Evolutionary conservation across 2,797 vertebrate genomes (phyloP).

Genomic region (Gallinago stenura): DNA sequence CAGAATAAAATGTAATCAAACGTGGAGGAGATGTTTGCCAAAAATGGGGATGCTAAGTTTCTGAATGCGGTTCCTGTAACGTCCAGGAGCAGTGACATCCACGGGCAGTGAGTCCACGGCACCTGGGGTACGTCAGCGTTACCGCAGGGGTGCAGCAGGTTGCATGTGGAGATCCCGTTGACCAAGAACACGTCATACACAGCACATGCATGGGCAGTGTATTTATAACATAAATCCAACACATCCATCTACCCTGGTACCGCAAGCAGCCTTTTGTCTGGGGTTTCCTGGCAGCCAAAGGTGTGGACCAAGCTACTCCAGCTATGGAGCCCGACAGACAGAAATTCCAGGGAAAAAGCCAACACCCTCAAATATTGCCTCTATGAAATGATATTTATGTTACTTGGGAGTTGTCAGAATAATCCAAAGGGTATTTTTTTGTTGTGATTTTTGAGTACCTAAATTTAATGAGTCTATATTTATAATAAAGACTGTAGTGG

Average conservation of each 20-base stretch:
- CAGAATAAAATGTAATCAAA: not conserved
- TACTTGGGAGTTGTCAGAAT: not conserved
- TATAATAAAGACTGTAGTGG: not conserved
- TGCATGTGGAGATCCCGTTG: not conserved
- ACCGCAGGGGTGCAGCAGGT: not conserved
- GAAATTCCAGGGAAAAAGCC: not conserved
- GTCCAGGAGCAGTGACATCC: not conserved
- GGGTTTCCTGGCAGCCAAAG: not conserved
- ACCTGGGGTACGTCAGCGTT: not conserved
- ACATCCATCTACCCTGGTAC: not conserved
- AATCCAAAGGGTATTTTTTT: not conserved
- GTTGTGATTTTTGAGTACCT: not conserved
- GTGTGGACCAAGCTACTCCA: not conserved
- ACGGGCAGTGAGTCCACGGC: not conserved
- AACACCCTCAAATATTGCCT: not conserved
- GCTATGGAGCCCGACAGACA: not conserved
- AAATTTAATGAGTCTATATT: not conserved
- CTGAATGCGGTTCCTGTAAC: not conserved
- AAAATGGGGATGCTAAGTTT: not conserved
- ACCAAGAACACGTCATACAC: not conserved
- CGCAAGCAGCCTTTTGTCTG: not conserved
- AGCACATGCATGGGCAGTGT: rapidly evolving
- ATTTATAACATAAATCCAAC: not conserved
- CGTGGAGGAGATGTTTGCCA: not conserved
- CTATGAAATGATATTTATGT: not conserved